Evolutionary conservation across 2,888 invertebrate genomes (phyloP).

Genomic region (Caenorhabditis angaria): DNA sequence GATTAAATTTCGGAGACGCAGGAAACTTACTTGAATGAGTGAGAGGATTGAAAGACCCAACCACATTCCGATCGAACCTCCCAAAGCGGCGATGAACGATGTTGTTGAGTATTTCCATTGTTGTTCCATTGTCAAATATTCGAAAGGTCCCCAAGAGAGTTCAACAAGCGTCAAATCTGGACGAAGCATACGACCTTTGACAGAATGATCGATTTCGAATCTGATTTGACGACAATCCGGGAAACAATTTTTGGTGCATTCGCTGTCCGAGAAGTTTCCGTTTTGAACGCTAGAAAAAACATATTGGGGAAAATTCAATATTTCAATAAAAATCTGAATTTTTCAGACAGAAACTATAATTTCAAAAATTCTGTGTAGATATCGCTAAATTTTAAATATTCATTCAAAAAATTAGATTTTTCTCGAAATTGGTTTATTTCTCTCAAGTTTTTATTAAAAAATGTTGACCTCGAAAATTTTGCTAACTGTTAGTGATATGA

Average conservation of each 20-base stretch:
- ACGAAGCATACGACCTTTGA: conserved; percentile 65
- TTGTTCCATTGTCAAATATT: conserved; percentile 70
- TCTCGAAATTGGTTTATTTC: too few species aligned
- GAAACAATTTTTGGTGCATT: conserved; percentile 64
- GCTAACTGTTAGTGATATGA: too few species aligned
- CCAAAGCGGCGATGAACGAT: conserved; percentile 69
- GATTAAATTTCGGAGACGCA: neutral
- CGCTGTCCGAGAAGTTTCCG: conserved; percentile 64
- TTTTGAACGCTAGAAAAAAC: conserved; percentile 58
- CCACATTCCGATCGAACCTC: conserved; percentile 72
- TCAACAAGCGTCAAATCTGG: conserved; percentile 67
- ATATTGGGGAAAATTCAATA: too few species aligned
- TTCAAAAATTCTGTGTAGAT: neutral
- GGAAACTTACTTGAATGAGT: conserved; percentile 63
- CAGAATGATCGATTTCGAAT: conserved; percentile 64
- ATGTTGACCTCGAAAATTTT: too few species aligned
- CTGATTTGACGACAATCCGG: conserved; percentile 66
- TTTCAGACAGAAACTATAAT: neutral
- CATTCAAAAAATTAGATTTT: too few species aligned
- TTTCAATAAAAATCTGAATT: too few species aligned
- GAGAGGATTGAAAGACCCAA: conserved; percentile 70
- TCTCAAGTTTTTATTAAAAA: too few species aligned
- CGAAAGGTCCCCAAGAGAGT: conserved; percentile 70
- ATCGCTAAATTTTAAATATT: too few species aligned
- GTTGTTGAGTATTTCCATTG: conserved; percentile 62